Conservation (phyloP, 2,888 invertebrate genomes). For the Plebejus argus region DNA sequence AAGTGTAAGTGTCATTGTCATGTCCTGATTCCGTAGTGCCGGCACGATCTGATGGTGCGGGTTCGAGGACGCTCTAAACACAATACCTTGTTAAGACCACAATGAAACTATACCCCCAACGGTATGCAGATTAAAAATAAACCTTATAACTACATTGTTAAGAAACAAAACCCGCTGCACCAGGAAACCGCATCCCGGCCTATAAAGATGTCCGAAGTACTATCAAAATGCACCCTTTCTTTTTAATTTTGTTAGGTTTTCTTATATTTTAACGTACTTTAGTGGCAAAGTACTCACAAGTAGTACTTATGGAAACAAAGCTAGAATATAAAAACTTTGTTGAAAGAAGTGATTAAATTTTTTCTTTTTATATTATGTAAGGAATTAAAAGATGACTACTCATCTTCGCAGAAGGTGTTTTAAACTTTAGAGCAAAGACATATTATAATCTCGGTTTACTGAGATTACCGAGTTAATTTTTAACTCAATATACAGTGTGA, state of each 20-base stretch:
- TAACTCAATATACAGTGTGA: too few species aligned
- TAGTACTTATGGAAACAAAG: neutral
- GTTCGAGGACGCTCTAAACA: constrained; percentile 48
- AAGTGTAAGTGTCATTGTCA: constrained; percentile 46
- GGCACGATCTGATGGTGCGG: constrained; percentile 41
- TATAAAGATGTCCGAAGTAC: constrained; percentile 52
- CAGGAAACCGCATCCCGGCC: constrained; percentile 48
- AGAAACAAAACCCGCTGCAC: constrained; percentile 43
- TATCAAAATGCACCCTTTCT: constrained; percentile 42
- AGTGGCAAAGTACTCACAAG: neutral
- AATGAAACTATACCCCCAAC: constrained; percentile 5
- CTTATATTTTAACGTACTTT: constrained; percentile 27
- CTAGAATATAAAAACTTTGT: neutral
- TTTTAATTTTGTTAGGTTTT: constrained; percentile 39
- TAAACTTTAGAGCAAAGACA: too few species aligned
- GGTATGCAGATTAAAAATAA: neutral
- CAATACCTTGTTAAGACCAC: constrained; percentile 53
- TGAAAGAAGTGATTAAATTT: too few species aligned
- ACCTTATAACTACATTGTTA: constrained; percentile 8
- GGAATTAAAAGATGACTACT: too few species aligned
- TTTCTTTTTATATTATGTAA: too few species aligned
- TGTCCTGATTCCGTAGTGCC: constrained; percentile 33
- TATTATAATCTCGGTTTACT: too few species aligned
- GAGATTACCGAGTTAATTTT: too few species aligned
- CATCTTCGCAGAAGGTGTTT: too few species aligned